Percentiles rank a stretch among this genome's conserved stretches.
These are phyloP conservation scores for Sterna hirundo DNA, from an alignment of 2,113 vertebrate genomes.

Conservation along the genomic window DNA sequence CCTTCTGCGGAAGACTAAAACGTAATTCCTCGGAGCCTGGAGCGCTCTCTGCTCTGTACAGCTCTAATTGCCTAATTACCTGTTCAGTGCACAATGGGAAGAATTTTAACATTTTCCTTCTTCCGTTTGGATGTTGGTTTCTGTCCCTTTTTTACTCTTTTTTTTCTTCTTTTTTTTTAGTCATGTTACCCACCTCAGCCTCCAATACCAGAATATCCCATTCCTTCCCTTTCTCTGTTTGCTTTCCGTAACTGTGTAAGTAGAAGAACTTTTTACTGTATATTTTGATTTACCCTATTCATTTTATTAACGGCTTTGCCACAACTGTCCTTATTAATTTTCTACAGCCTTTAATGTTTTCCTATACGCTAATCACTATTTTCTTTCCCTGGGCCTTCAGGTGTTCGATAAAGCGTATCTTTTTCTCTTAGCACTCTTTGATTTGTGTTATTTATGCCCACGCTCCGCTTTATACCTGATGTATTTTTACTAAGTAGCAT, in stretches of 20 bases:
- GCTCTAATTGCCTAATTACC: slow-evolving; percentile 25
- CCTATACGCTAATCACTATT: background rate
- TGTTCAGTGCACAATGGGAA: background rate
- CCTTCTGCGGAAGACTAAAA: background rate
- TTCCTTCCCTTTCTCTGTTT: background rate
- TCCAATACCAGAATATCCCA: background rate
- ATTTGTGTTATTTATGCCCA: background rate
- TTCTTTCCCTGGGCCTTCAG: background rate
- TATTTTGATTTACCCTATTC: background rate
- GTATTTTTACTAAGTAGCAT: background rate
- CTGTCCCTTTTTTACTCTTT: background rate
- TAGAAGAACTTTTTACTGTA: background rate
- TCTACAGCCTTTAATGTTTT: background rate
- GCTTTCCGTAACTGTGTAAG: background rate
- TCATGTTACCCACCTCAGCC: background rate
- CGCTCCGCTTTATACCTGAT: background rate
- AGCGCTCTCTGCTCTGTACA: background rate
- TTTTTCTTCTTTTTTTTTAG: accelerated
- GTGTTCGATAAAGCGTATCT: background rate
- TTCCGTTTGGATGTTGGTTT: background rate
- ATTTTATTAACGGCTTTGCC: background rate
- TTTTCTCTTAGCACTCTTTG: background rate
- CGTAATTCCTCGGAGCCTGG: background rate
- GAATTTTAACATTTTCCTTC: background rate
- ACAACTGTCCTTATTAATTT: background rate